Evolutionary conservation across 2,113 vertebrate genomes (phyloP).

Genomic region (Colistium nudipinnis): DNA sequence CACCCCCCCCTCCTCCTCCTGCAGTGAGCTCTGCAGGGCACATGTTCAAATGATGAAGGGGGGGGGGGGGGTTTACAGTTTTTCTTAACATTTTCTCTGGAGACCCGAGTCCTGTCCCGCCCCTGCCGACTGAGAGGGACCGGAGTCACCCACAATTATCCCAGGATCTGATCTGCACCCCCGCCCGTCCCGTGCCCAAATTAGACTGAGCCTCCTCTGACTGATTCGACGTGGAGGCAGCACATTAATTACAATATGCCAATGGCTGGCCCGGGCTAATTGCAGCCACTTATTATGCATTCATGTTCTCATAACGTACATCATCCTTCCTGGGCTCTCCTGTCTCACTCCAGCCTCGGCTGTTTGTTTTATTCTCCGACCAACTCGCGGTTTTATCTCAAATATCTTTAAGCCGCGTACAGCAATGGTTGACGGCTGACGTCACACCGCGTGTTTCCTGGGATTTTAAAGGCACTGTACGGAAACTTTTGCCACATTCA

Average conservation of each 20-base stretch:
- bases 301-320: constrained; percentile 73
- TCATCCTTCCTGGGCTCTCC: constrained; percentile 47
- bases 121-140: constrained; percentile 71
- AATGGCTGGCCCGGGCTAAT: constrained; percentile 72
- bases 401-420: constrained; percentile 48
- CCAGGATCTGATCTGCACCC: constrained; percentile 74
- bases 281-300: constrained; percentile 75
- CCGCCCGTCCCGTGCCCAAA: constrained; percentile 63
- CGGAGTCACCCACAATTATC: constrained; percentile 84
- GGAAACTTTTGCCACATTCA: background rate
- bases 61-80: constrained; percentile 88
- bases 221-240: constrained; percentile 66
- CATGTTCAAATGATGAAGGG: constrained; percentile 93
- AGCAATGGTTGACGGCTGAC: background rate
- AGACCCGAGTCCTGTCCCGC: constrained; percentile 87
- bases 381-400: constrained; percentile 29
- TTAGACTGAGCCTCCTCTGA: constrained; percentile 64
- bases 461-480: constrained; percentile 2
- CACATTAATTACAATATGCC: constrained; percentile 76
- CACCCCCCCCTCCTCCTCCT: constrained; percentile 71
- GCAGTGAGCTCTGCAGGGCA: constrained; percentile 88
- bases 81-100: constrained; percentile 89
- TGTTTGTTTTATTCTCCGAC: constrained; percentile 60
- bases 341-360: constrained; percentile 34
- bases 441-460: background rate